Conservation (phyloP, 2,797 vertebrate species). For the Acanthurus lineatus region DNA sequence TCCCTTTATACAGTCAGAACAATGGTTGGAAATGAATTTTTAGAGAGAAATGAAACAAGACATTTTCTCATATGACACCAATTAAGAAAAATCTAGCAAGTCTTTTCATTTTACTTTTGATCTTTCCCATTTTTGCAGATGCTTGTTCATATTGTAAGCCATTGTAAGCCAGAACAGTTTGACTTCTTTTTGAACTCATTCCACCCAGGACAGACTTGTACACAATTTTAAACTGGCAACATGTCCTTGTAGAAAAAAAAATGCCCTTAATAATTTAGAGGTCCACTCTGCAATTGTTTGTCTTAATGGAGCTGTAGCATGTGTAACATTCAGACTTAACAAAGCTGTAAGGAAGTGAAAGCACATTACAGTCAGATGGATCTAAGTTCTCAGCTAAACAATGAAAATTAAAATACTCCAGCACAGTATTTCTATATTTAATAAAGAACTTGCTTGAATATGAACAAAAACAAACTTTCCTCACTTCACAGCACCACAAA, state of each 20-base stretch:
- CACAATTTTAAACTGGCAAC: constrained; percentile 1
- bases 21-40: neutral
- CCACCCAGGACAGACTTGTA: neutral
- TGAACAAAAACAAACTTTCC: constrained; percentile 55
- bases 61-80: neutral
- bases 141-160: neutral
- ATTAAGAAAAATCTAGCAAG: neutral
- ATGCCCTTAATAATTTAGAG: neutral
- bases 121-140: neutral
- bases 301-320: constrained; percentile 8
- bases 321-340: constrained; percentile 5
- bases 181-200: constrained; percentile 11
- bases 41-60: neutral
- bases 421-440: neutral
- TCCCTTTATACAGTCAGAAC: neutral
- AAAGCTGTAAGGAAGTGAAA: constrained; percentile 62
- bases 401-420: constrained; percentile 15
- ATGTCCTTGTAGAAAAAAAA: neutral
- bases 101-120: constrained; percentile 19
- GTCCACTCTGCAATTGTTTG: neutral
- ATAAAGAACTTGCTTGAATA: neutral
- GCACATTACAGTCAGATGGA: constrained; percentile 16
- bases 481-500: constrained; percentile 23
- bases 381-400: neutral
- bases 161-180: neutral